A percentile compares a stretch with the other conserved stretches of the same genome.
These are phyloP conservation scores for Trissolcus brochymenae DNA, from an alignment of 2,888 invertebrate species.

Conservation along the genomic window DNA sequence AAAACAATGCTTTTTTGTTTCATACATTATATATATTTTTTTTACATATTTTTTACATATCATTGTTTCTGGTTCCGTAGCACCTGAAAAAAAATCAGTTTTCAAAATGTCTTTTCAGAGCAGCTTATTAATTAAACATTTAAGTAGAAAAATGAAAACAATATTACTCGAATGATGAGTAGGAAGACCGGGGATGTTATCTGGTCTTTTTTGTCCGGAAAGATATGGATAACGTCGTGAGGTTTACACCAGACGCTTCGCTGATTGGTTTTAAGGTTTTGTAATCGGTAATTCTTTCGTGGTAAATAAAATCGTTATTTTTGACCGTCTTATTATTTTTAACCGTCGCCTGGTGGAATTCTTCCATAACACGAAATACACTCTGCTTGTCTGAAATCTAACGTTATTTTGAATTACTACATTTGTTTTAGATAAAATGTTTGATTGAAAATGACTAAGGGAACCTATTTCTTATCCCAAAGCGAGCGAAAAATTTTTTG, in stretches of 20 bases:
- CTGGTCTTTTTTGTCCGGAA: conserved; percentile 82
- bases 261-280: conserved; percentile 87
- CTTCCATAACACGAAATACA: conserved; percentile 91
- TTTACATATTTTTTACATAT: too few relatives aligned
- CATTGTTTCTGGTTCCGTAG: conserved; percentile 5
- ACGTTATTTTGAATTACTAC: conserved; percentile 27
- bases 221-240: conserved; percentile 81
- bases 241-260: conserved; percentile 90
- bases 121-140: background rate
- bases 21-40: background rate
- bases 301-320: conserved; percentile 93
- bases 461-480: conserved; percentile 94
- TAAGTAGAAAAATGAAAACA: conserved; percentile 3
- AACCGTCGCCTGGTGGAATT: conserved; percentile 91
- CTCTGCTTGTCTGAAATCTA: conserved; percentile 91
- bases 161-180: conserved; percentile 78
- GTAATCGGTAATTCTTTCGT: conserved; percentile 94
- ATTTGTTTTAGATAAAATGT: background rate
- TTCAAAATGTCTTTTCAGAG: too few relatives aligned
- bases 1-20: background rate
- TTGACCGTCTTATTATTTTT: conserved; percentile 87
- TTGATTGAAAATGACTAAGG: conserved; percentile 78
- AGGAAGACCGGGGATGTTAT: conserved; percentile 79
- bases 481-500: conserved; percentile 88
- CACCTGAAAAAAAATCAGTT: background rate